Evolutionary conservation across 2,888 invertebrate genomes (phyloP).

Genomic region (Eudasyphora cyanicolor): DNA sequence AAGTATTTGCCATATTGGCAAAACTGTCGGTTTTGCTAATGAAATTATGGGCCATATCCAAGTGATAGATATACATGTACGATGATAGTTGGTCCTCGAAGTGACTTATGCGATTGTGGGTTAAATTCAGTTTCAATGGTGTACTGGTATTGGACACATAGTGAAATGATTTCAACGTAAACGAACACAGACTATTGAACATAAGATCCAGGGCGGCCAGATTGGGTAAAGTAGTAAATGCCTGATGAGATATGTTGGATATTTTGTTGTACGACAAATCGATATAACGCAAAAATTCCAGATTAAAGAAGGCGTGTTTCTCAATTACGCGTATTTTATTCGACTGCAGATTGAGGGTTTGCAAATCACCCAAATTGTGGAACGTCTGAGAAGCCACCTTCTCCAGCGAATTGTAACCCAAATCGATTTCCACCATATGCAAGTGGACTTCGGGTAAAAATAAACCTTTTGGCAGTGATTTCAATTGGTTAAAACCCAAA

Average conservation of each 20-base stretch:
- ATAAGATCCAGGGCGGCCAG: constrained; percentile 90
- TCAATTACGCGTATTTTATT: constrained; percentile 88
- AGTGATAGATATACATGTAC: constrained; percentile 83
- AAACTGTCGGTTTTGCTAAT: constrained; percentile 85
- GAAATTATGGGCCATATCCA: constrained; percentile 87
- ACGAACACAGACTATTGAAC: constrained; percentile 86
- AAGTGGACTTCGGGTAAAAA: constrained; percentile 86
- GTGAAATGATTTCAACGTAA: constrained; percentile 85
- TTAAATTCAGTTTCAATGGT: constrained; percentile 88
- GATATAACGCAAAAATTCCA: constrained; percentile 89
- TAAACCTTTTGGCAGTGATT: constrained; percentile 85
- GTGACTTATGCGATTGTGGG: constrained; percentile 82
- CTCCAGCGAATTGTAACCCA: constrained; percentile 90
- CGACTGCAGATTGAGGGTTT: constrained; percentile 89
- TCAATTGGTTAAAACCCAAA: constrained; percentile 91
- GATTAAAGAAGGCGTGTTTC: constrained; percentile 87
- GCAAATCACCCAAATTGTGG: constrained; percentile 85
- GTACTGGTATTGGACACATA: constrained; percentile 85
- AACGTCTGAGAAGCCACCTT: constrained; percentile 86
- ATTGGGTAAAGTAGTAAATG: constrained; percentile 88
- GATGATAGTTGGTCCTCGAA: constrained; percentile 79
- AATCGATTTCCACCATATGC: constrained; percentile 88
- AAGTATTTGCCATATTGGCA: constrained; percentile 83
- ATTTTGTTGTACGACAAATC: constrained; percentile 92
- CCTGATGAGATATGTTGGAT: constrained; percentile 85